Conservation (phyloP, 2,888 invertebrate species). For the Herminia tarsipennalis region DNA sequence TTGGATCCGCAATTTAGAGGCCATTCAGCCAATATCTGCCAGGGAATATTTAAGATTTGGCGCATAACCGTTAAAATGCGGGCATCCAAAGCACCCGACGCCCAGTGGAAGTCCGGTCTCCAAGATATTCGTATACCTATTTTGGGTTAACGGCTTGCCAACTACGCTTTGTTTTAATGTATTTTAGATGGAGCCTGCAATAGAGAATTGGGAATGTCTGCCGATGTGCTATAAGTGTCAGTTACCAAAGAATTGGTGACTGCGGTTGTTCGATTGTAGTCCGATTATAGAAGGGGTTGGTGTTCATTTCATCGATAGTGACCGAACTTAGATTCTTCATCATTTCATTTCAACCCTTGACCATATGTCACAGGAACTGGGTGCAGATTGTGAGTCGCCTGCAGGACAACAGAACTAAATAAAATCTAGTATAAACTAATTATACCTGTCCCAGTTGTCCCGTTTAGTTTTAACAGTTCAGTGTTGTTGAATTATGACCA, state of each 20-base stretch:
- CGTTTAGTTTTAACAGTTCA: too few species aligned
- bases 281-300: neutral
- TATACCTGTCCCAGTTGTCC: too few species aligned
- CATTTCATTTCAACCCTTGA: too few species aligned
- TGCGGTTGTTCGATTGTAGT: neutral
- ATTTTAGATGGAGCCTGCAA: slow-evolving; percentile 3
- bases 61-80: slow-evolving; percentile 33
- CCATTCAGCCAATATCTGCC: slow-evolving; percentile 26
- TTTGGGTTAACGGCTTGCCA: slow-evolving; percentile 13
- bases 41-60: slow-evolving; percentile 33
- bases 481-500: too few species aligned
- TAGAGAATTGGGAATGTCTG: too few species aligned
- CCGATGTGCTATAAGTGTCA: too few species aligned
- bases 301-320: too few species aligned
- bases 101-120: slow-evolving; percentile 14
- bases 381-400: too few species aligned
- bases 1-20: slow-evolving; percentile 22
- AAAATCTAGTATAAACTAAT: too few species aligned
- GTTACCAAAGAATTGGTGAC: neutral
- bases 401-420: too few species aligned
- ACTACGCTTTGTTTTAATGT: slow-evolving; percentile 20
- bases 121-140: slow-evolving; percentile 32
- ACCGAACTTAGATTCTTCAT: too few species aligned
- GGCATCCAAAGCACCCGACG: slow-evolving; percentile 22
- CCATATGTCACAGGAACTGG: too few species aligned